phyloP scores from a whole-genome alignment of 2,113 vertebrate species.

The Bubo bubo region DNA sequence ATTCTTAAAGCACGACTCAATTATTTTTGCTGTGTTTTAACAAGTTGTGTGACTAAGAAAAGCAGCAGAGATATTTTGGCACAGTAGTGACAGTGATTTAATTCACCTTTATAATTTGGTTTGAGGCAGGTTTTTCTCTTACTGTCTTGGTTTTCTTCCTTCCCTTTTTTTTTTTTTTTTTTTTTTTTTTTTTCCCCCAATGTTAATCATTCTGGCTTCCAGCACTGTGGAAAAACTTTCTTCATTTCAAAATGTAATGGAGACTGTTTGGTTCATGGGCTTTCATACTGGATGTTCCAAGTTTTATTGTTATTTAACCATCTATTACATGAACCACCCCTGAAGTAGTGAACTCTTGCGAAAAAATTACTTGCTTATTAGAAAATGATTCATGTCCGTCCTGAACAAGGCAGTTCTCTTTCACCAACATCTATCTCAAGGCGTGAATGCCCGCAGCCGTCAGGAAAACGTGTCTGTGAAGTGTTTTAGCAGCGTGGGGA shows the following conservation, averaged over 20 bases:
- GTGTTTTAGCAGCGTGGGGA: neutral
- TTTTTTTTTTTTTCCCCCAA: neutral
- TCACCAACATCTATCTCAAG: neutral
- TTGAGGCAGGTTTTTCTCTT: neutral
- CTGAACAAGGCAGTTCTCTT: slow-evolving; percentile 1
- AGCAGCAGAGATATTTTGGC: slow-evolving; percentile 23
- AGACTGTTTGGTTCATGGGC: neutral
- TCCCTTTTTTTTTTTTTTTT: neutral
- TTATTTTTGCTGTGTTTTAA: slow-evolving; percentile 50
- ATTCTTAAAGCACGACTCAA: neutral
- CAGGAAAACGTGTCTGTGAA: slow-evolving; percentile 1
- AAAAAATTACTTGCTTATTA: slow-evolving; percentile 27
- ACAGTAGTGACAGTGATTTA: neutral
- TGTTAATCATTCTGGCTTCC: slow-evolving; percentile 26
- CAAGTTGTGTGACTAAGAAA: slow-evolving; percentile 36
- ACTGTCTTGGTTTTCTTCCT: neutral
- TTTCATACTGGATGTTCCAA: neutral
- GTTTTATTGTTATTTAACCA: slow-evolving; percentile 14
- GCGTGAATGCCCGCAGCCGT: neutral
- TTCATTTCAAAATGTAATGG: slow-evolving; percentile 32
- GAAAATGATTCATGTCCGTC: neutral
- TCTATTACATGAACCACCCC: slow-evolving; percentile 1
- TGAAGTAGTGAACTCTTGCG: neutral
- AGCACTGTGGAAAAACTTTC: slow-evolving; percentile 51
- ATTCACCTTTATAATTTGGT: slow-evolving; percentile 46